phyloP scores from a whole-genome alignment of 2,113 vertebrate species.

The Erpornis zantholeuca region DNA sequence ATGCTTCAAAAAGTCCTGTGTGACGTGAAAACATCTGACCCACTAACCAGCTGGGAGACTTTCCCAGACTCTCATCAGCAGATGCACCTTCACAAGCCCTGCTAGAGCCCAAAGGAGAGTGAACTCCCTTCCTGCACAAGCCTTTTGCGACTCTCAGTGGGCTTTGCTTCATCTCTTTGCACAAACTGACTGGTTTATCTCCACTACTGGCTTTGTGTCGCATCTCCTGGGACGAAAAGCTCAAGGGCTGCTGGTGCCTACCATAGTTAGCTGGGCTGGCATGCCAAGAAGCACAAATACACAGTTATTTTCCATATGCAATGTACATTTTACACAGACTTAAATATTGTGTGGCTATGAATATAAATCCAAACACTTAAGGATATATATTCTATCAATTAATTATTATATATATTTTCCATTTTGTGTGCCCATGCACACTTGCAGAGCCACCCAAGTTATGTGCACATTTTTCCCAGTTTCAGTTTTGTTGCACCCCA shows the following conservation, averaged over 20 bases:
- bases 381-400: not conserved
- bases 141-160: not conserved
- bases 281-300: not conserved
- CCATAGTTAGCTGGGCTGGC: not conserved
- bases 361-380: not conserved
- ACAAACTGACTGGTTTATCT: not conserved
- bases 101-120: not conserved
- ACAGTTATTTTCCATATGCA: not conserved
- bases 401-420: not conserved
- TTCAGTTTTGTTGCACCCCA: not conserved
- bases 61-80: not conserved
- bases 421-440: not conserved
- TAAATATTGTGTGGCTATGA: not conserved
- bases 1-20: not conserved
- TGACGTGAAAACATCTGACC: not conserved
- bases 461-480: not conserved
- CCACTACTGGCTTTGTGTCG: fast-evolving
- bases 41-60: not conserved
- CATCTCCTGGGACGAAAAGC: not conserved
- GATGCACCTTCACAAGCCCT: not conserved
- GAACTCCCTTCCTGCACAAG: not conserved
- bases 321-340: not conserved
- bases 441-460: not conserved
- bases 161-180: not conserved
- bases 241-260: not conserved